phyloP scores from a whole-genome alignment of 2,113 vertebrate species.

The Aleadryas rufinucha region DNA sequence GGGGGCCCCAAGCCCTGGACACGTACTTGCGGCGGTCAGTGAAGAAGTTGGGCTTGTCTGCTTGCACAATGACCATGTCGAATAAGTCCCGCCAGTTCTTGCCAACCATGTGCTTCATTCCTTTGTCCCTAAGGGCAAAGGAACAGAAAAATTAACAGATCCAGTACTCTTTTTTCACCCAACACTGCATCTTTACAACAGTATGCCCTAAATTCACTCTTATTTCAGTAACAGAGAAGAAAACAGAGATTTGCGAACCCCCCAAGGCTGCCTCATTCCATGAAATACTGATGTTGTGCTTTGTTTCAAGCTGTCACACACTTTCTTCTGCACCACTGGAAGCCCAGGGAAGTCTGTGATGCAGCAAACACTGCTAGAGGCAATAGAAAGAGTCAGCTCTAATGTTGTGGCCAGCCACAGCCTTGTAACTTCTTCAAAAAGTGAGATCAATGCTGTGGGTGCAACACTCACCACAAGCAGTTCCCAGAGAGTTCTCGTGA shows the following conservation, averaged over 20 bases:
- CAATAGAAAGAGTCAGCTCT: not conserved
- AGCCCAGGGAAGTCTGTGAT: not conserved
- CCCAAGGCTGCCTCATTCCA: not conserved
- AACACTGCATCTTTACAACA: not conserved
- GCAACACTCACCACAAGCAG: not conserved
- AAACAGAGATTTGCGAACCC: not conserved
- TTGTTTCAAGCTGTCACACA: not conserved
- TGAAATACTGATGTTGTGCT: not conserved
- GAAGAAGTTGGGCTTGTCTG: slow-evolving; percentile 82
- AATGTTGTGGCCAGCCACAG: not conserved
- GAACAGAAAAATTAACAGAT: not conserved
- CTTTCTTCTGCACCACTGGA: not conserved
- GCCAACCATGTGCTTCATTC: slow-evolving; percentile 83
- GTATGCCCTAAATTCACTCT: not conserved
- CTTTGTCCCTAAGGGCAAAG: slow-evolving; percentile 72
- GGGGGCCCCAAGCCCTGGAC: not conserved
- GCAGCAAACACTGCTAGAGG: not conserved
- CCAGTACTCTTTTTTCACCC: not conserved
- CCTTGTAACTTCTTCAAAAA: not conserved
- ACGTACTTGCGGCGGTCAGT: slow-evolving; percentile 78
- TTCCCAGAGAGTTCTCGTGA: not conserved
- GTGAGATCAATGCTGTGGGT: not conserved
- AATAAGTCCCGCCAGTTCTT: slow-evolving; percentile 80
- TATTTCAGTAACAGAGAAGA: not conserved
- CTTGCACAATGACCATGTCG: slow-evolving; percentile 80